Conservation (phyloP, 2,113 vertebrate genomes). For the Pygoscelis antarcticus region DNA sequence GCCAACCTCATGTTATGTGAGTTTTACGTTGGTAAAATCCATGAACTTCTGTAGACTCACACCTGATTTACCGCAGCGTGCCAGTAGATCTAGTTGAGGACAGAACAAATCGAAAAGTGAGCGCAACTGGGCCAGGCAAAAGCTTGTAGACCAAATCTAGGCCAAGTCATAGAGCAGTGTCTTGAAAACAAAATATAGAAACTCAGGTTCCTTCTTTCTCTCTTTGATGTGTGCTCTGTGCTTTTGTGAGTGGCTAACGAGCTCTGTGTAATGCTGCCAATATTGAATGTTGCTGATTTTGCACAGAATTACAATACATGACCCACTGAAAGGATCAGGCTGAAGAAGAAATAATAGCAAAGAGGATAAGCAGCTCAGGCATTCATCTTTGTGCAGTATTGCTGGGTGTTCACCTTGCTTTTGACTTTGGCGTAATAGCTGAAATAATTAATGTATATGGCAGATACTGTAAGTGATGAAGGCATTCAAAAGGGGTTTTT, state of each 20-base stretch:
- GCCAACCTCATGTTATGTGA: background rate
- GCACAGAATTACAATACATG: slow-evolving; percentile 12
- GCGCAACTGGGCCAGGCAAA: background rate
- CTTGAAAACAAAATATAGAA: slow-evolving; percentile 40
- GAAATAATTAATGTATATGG: background rate
- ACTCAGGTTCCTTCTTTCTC: slow-evolving; percentile 8
- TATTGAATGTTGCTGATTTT: slow-evolving; percentile 49
- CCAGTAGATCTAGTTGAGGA: background rate
- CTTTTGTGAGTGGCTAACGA: slow-evolving; percentile 49
- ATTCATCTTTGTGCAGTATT: background rate
- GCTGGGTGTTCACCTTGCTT: background rate
- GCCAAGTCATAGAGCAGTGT: background rate
- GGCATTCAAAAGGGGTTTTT: background rate
- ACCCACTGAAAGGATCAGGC: background rate
- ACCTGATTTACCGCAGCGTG: background rate
- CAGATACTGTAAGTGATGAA: background rate
- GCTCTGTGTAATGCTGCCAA: slow-evolving; percentile 33
- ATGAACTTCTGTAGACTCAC: background rate
- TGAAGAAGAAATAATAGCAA: slow-evolving; percentile 17
- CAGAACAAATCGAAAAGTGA: background rate
- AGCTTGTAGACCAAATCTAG: slow-evolving; percentile 33
- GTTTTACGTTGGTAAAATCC: background rate
- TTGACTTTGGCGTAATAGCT: background rate
- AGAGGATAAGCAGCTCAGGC: slow-evolving; percentile 11
- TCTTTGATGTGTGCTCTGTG: slow-evolving; percentile 52